Percentiles rank a stretch among this genome's conserved stretches.
These are phyloP conservation scores for Auanema sp. DNA, from an alignment of 2,888 invertebrate species.

Conservation along the genomic window DNA sequence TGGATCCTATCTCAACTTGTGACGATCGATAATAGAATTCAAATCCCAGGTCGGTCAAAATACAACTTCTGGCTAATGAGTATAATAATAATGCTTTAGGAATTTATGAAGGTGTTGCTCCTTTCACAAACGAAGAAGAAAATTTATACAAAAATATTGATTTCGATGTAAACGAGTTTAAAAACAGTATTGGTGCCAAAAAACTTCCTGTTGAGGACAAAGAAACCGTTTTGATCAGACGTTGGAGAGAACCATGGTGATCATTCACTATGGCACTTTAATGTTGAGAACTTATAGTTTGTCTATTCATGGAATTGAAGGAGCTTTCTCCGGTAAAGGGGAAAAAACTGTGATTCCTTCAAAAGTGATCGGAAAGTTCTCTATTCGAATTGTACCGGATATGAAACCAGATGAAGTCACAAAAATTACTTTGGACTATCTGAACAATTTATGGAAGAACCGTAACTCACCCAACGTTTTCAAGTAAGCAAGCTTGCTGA, in stretches of 20 bases:
- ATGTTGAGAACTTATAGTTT: conserved; percentile 70
- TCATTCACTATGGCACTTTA: no score
- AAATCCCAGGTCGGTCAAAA: conserved; percentile 69
- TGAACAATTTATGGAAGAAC: conserved; percentile 78
- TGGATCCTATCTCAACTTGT: conserved; percentile 82
- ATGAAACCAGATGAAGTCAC: conserved; percentile 78
- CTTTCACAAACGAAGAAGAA: conserved; percentile 65
- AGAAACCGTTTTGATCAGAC: conserved; percentile 35
- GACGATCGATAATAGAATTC: conserved; percentile 74
- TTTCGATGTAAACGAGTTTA: conserved; percentile 73
- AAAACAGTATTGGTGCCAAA: conserved; percentile 38
- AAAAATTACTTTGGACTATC: conserved; percentile 73
- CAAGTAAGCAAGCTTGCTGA: conserved; percentile 69
- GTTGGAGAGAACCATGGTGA: conserved; percentile 42
- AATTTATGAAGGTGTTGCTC: conserved; percentile 79
- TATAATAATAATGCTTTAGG: conserved; percentile 24
- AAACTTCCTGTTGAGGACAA: conserved; percentile 42
- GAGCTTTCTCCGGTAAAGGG: conserved; percentile 89
- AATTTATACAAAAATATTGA: conserved; percentile 80
- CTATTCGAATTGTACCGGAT: conserved; percentile 91
- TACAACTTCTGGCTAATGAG: not conserved
- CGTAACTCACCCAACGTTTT: conserved; percentile 78
- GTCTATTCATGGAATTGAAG: conserved; percentile 93
- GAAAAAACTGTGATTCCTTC: conserved; percentile 75
- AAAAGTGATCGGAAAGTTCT: conserved; percentile 83